A percentile compares a stretch with the other conserved stretches of the same genome.
These are phyloP conservation scores for Sebastes steindachneri DNA, from an alignment of 2,797 vertebrate genomes.

Conservation along the genomic window DNA sequence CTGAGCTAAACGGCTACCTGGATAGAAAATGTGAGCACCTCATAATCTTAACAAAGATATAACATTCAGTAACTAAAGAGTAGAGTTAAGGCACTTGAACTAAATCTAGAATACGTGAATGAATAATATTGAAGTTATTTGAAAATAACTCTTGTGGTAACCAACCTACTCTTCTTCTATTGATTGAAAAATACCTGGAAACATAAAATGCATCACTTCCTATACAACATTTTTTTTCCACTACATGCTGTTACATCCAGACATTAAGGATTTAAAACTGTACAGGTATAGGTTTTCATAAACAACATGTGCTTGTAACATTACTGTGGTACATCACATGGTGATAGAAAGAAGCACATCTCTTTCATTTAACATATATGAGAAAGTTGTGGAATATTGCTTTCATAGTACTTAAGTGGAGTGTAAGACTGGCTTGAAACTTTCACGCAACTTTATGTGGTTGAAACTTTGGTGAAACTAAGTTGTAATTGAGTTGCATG, in stretches of 20 bases:
- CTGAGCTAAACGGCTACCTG: not conserved
- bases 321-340: not conserved
- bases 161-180: not conserved
- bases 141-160: not conserved
- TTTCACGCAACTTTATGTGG: too few relatives aligned
- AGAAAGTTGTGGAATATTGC: not conserved
- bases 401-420: not conserved
- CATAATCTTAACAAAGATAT: not conserved
- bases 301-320: not conserved
- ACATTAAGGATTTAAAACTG: not conserved
- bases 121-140: not conserved
- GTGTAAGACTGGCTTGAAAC: too few relatives aligned
- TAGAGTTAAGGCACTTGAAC: too few relatives aligned
- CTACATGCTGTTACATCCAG: not conserved
- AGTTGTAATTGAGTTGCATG: too few relatives aligned
- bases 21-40: accelerated
- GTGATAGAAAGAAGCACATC: not conserved
- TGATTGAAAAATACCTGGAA: not conserved
- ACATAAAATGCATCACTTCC: not conserved
- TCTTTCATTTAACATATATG: too few relatives aligned
- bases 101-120: not conserved
- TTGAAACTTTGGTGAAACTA: too few relatives aligned
- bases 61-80: not conserved
- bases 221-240: not conserved
- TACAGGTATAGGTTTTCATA: not conserved